Evolutionary conservation across 1,140 invertebrate genomes (phyloP).

Genomic region (Tetramorium simillimum): DNA sequence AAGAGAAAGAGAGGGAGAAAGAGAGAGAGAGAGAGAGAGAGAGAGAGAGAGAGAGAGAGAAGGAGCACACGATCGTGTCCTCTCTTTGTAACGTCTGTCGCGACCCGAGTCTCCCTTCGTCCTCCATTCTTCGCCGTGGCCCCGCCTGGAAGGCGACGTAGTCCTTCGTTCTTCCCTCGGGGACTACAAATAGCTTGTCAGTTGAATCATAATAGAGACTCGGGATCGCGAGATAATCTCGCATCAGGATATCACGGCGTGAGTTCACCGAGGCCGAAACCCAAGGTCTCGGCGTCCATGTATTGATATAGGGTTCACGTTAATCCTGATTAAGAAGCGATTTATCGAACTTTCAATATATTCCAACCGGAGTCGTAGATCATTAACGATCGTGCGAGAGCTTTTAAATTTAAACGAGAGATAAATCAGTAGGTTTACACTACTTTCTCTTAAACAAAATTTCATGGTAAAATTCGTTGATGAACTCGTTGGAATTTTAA

Average conservation of each 20-base stretch:
- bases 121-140: conserved; percentile 20
- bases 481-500: conserved; percentile 32
- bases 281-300: conserved; percentile 20
- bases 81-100: conserved; percentile 67
- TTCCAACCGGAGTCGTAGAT: neutral
- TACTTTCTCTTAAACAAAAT: neutral
- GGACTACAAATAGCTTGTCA: conserved; percentile 82
- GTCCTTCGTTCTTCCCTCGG: conserved; percentile 60
- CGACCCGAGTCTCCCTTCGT: conserved; percentile 24
- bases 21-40: neutral
- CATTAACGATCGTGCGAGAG: neutral
- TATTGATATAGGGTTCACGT: conserved; percentile 18
- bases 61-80: conserved; percentile 39
- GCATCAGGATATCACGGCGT: conserved; percentile 56
- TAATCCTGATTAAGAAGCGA: conserved; percentile 31
- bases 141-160: conserved; percentile 27
- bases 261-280: conserved; percentile 52
- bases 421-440: neutral
- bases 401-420: neutral
- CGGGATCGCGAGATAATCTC: conserved; percentile 79
- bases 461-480: neutral
- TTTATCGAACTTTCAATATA: neutral
- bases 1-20: neutral
- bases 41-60: conserved; percentile 7
- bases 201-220: conserved; percentile 81